Conservation (phyloP, 2,797 vertebrate genomes). For the Aythya fuligula region DNA sequence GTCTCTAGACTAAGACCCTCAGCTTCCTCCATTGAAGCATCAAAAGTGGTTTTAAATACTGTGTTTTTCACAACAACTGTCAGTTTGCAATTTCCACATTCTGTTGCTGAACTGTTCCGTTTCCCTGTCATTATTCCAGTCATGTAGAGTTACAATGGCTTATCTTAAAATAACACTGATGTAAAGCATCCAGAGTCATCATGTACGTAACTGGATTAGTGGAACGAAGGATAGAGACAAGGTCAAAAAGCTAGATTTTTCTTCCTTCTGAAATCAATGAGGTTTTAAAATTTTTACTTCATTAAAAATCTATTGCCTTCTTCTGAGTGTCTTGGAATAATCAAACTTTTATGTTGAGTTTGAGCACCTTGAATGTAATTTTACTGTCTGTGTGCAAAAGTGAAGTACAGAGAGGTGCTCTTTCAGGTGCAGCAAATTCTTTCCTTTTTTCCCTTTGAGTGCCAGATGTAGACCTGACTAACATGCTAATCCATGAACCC, state of each 20-base stretch:
- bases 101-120: neutral
- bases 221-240: neutral
- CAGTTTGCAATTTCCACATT: neutral
- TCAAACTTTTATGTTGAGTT: constrained; percentile 43
- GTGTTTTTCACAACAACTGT: neutral
- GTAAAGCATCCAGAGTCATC: neutral
- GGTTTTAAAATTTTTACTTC: constrained; percentile 34
- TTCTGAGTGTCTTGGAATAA: constrained; percentile 33
- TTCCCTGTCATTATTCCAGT: constrained; percentile 10
- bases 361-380: constrained; percentile 37
- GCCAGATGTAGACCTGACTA: neutral
- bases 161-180: constrained; percentile 54
- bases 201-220: neutral
- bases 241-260: constrained; percentile 50
- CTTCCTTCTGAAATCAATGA: constrained; percentile 35
- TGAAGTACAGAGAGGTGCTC: constrained; percentile 12
- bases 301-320: constrained; percentile 42
- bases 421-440: constrained; percentile 45
- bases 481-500: neutral
- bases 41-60: neutral
- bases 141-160: neutral
- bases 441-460: neutral
- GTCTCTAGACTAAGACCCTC: neutral
- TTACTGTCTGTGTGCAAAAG: constrained; percentile 28
- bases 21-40: neutral